A percentile compares a stretch with the other conserved stretches of the same genome.
phyloP scores from a whole-genome alignment of 2,888 invertebrate species.

The Dichetophora obliterata region DNA sequence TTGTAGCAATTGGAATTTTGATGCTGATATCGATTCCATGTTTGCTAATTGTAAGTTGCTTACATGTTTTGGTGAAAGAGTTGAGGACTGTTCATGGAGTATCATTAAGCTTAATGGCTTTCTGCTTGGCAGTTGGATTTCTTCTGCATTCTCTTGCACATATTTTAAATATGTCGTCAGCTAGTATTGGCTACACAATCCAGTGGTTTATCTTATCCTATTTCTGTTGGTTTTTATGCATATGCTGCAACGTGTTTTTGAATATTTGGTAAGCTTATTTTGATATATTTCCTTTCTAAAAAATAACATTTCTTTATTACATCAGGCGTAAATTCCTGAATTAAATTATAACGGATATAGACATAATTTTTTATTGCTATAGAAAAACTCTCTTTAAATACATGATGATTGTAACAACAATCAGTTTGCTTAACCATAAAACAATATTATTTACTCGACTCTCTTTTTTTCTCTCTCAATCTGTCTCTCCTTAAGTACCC shows the following conservation, averaged over 20 bases:
- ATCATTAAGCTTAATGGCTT: conserved; percentile 64
- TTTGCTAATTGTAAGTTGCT: conserved; percentile 59
- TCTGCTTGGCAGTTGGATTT: conserved; percentile 65
- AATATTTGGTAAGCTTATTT: conserved; percentile 63
- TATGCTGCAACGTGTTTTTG: conserved; percentile 65
- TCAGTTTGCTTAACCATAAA: no score
- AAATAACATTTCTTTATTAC: no score
- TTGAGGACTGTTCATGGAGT: conserved; percentile 66
- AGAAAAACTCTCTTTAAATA: no score
- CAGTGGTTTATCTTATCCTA: conserved; percentile 68
- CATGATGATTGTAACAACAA: no score
- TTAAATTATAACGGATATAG: no score
- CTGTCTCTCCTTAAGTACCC: no score
- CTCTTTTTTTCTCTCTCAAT: no score
- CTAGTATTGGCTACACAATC: conserved; percentile 63
- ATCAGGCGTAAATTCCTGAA: no score
- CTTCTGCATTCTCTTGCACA: conserved; percentile 64
- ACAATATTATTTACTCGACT: no score
- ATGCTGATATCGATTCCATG: conserved; percentile 68
- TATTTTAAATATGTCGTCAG: conserved; percentile 58
- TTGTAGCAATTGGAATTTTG: conserved; percentile 60
- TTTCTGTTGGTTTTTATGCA: conserved; percentile 65
- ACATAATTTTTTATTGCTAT: no score
- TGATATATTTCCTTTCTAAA: no score
- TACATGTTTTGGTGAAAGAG: conserved; percentile 60